Percentiles rank a stretch among this genome's conserved stretches.
These are phyloP conservation scores for Cacatua alba DNA, from an alignment of 2,113 vertebrate species.

Conservation along the genomic window DNA sequence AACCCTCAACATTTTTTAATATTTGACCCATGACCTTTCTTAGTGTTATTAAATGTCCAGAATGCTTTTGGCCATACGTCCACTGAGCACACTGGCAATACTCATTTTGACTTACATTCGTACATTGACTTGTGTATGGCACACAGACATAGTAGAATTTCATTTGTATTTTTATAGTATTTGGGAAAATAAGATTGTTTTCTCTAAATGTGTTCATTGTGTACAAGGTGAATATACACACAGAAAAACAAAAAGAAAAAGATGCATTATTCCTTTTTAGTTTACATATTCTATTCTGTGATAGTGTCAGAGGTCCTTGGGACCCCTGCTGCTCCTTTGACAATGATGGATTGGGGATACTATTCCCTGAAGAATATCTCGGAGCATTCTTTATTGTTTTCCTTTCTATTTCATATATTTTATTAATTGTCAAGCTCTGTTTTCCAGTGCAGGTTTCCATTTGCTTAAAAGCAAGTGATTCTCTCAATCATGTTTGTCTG, in stretches of 20 bases:
- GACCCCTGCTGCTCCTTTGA: background rate
- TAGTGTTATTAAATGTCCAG: background rate
- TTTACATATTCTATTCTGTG: background rate
- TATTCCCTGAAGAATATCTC: background rate
- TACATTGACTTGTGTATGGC: background rate
- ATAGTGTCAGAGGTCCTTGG: background rate
- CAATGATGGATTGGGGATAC: background rate
- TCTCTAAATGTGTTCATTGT: background rate
- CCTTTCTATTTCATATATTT: background rate
- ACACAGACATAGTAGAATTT: background rate
- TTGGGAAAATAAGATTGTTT: background rate
- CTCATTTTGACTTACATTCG: background rate
- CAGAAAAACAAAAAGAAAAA: background rate
- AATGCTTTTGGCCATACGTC: background rate
- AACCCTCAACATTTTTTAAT: fast-evolving
- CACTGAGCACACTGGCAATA: background rate
- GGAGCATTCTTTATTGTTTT: background rate
- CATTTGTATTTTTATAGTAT: background rate
- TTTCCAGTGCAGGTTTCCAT: background rate
- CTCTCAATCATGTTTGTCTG: background rate
- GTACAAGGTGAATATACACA: background rate
- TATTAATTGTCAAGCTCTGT: background rate
- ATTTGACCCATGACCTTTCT: background rate
- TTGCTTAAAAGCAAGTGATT: constrained; percentile 20
- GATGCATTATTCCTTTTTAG: background rate